Evolutionary conservation across 1,140 invertebrate genomes (phyloP), one percentile per base, ranked within the genome.

Genomic region (Zaprionus gabonicus): DNA sequence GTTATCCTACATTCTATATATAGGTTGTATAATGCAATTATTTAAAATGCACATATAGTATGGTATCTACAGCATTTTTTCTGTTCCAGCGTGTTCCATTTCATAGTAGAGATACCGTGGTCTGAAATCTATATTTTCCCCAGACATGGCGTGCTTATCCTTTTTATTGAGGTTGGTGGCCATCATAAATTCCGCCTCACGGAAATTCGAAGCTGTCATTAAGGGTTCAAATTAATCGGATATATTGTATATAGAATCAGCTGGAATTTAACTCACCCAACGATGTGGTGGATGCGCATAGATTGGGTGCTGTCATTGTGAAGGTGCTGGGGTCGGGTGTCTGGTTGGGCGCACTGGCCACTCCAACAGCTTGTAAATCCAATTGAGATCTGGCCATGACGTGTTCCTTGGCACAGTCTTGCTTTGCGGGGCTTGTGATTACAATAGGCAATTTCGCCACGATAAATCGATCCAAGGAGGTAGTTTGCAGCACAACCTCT

Each of bases 361-460:
- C 36, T 27, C 28, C 57, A 25, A 63, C 28, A 9, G 28, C 20
- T 9, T 27, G 38, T 4, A 65, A 31, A 36, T 71, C 59, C 20
- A 63, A 71, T n/a, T 49, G 69, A 2, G 51, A 49, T 9, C 20
- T 55, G 20, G 36, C 15, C 9, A 41, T 23, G n/a, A 13, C 3
- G 1, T 65, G 38, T 15, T 49, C 53, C 13, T 31, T 51, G 0
- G 15, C 0, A 6, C 58, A 36, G 23, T 17, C 15, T 23, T 56
- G 53, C 15, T 15, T 4, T 1, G 82, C 49, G n/a, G 95, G 77
- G 17, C 94, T 94, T 10, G 94, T 94, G 67, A 95, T 94, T 12
- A 93, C 92, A 12, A 95, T 85, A 0, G 93, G 91, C 5, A 94
- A 90, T 28, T 91, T 91, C 1, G 91, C 80, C 3, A 76, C 72